Base-by-base conservation (phyloP, 2,113 vertebrate genomes). In the Lepisosteus osseus region DNA sequence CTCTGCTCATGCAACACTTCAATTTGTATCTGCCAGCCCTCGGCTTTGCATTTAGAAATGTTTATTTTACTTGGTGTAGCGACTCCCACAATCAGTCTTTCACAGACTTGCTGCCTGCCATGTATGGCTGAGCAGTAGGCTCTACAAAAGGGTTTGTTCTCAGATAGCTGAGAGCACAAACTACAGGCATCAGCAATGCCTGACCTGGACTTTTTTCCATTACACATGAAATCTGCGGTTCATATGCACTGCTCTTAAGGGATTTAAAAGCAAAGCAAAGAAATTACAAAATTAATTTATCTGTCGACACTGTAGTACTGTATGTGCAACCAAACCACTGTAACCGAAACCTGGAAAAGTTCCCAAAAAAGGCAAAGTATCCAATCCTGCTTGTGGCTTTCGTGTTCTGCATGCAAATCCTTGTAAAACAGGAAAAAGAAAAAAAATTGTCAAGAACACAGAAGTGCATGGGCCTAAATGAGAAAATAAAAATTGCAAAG, bases 61-160 rank as follows among this genome's bases (percentile, higher is more conserved):
- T 91, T 90, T 90, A 86, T 90, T 90, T 90, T 72, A 86, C 80
- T 88, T 90, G 88, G 89, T 84, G 79, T 66, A 77, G 72, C 78
- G 74, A 70, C 76, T 75, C 83, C 72, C 73, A 68, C 73, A 87
- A 89, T 89, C 86, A 78, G 82, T 82, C 86, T 86, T 77, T 78
- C 74, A 77, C 76, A 82, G 75, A 71, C 79, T 13, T 68, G 71
- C 77, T 76, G 69, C 17, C 40, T 69, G 67, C 47, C 57, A 68
- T 29, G 51, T 43, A 11, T 9, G 13, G 45, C 29, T 29, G 29
- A 29, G 29, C 55, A 47, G 61, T 77, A 77, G 67, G 76, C 78
- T 29, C 29, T 29, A 29, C 29, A 29, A 29, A 29, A 29, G 29
- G 29, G 29, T 29, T 74, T 80, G 77, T 70, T 76, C 73, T 63